Percentiles rank a stretch among this genome's conserved stretches.
Conservation (phyloP, 1,140 invertebrate genomes). For the Aphidius ervi region DNA sequence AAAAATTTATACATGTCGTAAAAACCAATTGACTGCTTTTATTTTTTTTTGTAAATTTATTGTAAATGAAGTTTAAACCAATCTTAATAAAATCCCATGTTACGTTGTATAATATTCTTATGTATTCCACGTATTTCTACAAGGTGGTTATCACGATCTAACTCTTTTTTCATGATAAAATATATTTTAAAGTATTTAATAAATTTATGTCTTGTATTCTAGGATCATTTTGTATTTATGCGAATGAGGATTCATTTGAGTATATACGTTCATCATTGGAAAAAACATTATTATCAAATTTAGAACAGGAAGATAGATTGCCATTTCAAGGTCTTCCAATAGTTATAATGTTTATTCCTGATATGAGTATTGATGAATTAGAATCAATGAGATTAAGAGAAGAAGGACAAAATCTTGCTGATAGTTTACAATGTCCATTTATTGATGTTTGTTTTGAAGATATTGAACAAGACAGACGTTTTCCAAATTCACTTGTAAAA, state of each 20-base stretch:
- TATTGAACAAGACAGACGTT: constrained; percentile 57
- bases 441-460: constrained; percentile 75
- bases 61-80: too few relatives aligned
- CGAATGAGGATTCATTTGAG: constrained; percentile 86
- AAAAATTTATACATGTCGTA: too few relatives aligned
- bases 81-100: too few relatives aligned
- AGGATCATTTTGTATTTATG: constrained; percentile 87
- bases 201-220: constrained; percentile 23
- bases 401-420: constrained; percentile 85
- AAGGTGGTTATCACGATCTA: too few relatives aligned
- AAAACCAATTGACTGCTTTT: too few relatives aligned
- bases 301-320: constrained; percentile 84
- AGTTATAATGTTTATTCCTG: constrained; percentile 85
- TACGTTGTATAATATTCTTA: too few relatives aligned
- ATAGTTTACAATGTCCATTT: constrained; percentile 84
- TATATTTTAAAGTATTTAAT: background rate
- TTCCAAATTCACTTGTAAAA: constrained; percentile 60
- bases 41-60: too few relatives aligned
- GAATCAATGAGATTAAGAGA: constrained; percentile 78
- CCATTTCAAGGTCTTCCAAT: constrained; percentile 85
- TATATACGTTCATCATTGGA: constrained; percentile 88
- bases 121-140: too few relatives aligned
- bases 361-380: constrained; percentile 76
- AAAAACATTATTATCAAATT: constrained; percentile 84
- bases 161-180: too few relatives aligned